Percentiles rank a stretch among this genome's conserved stretches.
phyloP scores from a whole-genome alignment of 1,140 invertebrate genomes.

The Drosophila takahashii region DNA sequence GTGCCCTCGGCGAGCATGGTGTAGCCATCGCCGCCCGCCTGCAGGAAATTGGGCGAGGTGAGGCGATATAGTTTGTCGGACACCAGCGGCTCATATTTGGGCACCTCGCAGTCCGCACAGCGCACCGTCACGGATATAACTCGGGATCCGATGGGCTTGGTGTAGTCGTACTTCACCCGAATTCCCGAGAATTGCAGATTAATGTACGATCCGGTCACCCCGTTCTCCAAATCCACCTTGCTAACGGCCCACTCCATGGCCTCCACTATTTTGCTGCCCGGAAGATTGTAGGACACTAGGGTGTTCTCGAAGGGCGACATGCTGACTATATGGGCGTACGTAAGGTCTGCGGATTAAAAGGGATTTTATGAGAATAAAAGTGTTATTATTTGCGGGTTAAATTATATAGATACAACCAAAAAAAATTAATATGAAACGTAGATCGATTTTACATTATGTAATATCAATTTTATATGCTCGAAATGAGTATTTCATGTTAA shows the following conservation, averaged over 20 bases:
- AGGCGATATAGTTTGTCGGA: constrained; percentile 87
- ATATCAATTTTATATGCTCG: too few species aligned
- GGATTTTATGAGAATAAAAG: too few species aligned
- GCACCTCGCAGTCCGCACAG: constrained; percentile 88
- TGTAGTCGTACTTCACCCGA: constrained; percentile 85
- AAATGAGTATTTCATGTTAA: too few species aligned
- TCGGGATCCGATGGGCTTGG: constrained; percentile 86
- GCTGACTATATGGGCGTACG: constrained; percentile 88
- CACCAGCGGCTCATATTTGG: constrained; percentile 86
- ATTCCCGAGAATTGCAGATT: constrained; percentile 88
- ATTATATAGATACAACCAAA: too few species aligned
- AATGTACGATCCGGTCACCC: constrained; percentile 85
- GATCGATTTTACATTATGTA: too few species aligned
- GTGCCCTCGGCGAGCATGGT: constrained; percentile 77
- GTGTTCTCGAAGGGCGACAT: constrained; percentile 90
- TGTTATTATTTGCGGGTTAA: too few species aligned
- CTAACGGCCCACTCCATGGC: constrained; percentile 87
- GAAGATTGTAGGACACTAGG: constrained; percentile 88
- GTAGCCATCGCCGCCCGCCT: constrained; percentile 89
- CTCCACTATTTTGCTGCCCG: constrained; percentile 87
- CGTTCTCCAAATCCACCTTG: constrained; percentile 66
- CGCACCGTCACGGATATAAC: constrained; percentile 86
- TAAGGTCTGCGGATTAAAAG: constrained; percentile 85
- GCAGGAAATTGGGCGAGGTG: constrained; percentile 87
- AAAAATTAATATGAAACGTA: too few species aligned